Evolutionary conservation across 2,113 vertebrate species (phyloP).

Genomic region (Labrus mixtus): DNA sequence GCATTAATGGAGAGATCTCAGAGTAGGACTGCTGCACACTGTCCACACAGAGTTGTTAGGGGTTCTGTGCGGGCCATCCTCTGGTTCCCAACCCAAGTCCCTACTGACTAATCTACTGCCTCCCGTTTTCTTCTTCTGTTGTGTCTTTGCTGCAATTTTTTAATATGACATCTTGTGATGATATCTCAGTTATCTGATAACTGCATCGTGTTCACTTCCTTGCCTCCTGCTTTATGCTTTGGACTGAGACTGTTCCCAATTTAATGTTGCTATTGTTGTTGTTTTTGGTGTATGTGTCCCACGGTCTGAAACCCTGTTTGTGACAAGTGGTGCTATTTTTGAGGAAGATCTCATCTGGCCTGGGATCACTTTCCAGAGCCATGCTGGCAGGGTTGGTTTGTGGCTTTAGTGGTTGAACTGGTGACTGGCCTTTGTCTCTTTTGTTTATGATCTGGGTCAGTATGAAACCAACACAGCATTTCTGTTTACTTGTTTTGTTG

Average conservation of each 20-base stretch:
- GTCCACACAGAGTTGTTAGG: too few species aligned
- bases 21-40: too few species aligned
- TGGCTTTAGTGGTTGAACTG: slow-evolving; percentile 33
- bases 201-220: slow-evolving; percentile 19
- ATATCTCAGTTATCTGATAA: slow-evolving; percentile 6
- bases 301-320: slow-evolving; percentile 10
- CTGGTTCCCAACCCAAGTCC: too few species aligned
- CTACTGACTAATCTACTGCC: too few species aligned
- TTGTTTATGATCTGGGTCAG: slow-evolving; percentile 2
- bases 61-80: too few species aligned
- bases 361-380: slow-evolving; percentile 46
- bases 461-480: background rate
- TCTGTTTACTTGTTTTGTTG: background rate
- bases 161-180: slow-evolving; percentile 12
- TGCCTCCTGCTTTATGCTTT: slow-evolving; percentile 15
- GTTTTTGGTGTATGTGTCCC: slow-evolving; percentile 34
- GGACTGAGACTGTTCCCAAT: background rate
- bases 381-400: slow-evolving; percentile 46
- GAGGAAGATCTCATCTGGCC: slow-evolving; percentile 16
- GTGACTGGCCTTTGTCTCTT: slow-evolving; percentile 30
- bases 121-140: background rate
- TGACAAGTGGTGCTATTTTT: slow-evolving; percentile 1
- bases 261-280: slow-evolving; percentile 6
- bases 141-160: slow-evolving; percentile 33
- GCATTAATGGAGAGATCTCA: too few species aligned